Evolutionary conservation across 1,140 invertebrate species (phyloP).

Genomic region (Drosophila suzukii): DNA sequence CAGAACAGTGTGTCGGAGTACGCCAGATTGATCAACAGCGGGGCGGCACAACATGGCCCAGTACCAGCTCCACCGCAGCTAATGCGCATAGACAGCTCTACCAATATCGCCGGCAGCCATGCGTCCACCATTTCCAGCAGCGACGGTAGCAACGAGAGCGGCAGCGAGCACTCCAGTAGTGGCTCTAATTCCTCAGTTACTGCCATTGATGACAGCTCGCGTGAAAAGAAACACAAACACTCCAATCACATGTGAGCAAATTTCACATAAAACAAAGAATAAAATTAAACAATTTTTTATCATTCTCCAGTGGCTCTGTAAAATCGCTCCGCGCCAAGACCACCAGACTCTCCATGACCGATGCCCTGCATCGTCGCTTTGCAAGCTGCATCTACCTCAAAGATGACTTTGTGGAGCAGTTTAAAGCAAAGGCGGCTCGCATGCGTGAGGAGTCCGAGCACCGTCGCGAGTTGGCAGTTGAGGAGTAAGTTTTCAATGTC

Average conservation of each 20-base stretch:
- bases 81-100: not conserved
- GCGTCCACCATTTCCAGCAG: slow-evolving; percentile 13
- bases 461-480: not conserved
- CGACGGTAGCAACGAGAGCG: not conserved
- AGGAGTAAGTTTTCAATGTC: slow-evolving; percentile 32
- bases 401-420: slow-evolving; percentile 19
- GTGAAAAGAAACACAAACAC: not conserved
- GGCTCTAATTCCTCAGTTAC: not conserved
- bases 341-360: not conserved
- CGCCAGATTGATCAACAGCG: slow-evolving; percentile 9
- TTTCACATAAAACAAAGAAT: not conserved
- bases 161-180: not conserved
- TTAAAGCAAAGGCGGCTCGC: slow-evolving; percentile 2
- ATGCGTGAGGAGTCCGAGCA: slow-evolving; percentile 3
- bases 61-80: slow-evolving; percentile 1
- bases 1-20: slow-evolving; percentile 8
- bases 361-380: slow-evolving; percentile 33
- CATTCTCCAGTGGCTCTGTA: not conserved
- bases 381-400: slow-evolving; percentile 28
- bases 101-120: slow-evolving; percentile 4
- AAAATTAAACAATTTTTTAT: not conserved
- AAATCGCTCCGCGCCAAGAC: not conserved
- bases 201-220: not conserved
- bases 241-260: not conserved
- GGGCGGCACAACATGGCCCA: not conserved